phyloP scores from a whole-genome alignment of 2,113 vertebrate species.

The Xenopus borealis region DNA sequence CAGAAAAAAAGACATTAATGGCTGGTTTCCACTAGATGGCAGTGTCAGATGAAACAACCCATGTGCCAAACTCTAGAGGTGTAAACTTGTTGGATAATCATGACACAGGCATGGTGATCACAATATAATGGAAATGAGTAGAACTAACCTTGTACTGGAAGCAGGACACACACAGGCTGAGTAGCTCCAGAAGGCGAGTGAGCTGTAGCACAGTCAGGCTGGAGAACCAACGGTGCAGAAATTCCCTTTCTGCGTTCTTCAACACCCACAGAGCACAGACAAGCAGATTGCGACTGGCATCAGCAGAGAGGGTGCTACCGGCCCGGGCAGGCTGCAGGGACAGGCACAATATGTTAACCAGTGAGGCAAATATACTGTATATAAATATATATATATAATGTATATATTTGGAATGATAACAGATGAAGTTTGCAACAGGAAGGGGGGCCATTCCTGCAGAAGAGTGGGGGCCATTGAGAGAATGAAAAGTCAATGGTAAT shows the following conservation, averaged over 20 bases:
- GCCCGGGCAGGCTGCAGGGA: slow-evolving; percentile 69
- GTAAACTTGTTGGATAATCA: too few relatives aligned
- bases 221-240: slow-evolving; percentile 80
- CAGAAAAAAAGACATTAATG: too few relatives aligned
- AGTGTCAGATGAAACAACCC: too few relatives aligned
- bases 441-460: too few relatives aligned
- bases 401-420: not conserved
- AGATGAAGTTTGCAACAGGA: too few relatives aligned
- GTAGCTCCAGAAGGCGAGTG: slow-evolving; percentile 80
- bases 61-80: too few relatives aligned
- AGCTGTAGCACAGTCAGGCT: slow-evolving; percentile 80
- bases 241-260: slow-evolving; percentile 76
- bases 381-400: not conserved
- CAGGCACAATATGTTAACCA: not conserved
- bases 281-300: slow-evolving; percentile 82
- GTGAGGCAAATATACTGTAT: not conserved
- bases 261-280: slow-evolving; percentile 86
- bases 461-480: too few relatives aligned
- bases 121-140: not conserved
- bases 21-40: too few relatives aligned
- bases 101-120: not conserved
- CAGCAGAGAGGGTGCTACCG: slow-evolving; percentile 71
- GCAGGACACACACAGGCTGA: slow-evolving; percentile 82
- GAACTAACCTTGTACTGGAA: slow-evolving; percentile 83
- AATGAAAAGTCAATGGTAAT: too few relatives aligned